Percentiles rank a stretch among this genome's conserved stretches.
These are phyloP conservation scores for Coelopa frigida DNA, from an alignment of 1,140 invertebrate species.

Conservation along the genomic window DNA sequence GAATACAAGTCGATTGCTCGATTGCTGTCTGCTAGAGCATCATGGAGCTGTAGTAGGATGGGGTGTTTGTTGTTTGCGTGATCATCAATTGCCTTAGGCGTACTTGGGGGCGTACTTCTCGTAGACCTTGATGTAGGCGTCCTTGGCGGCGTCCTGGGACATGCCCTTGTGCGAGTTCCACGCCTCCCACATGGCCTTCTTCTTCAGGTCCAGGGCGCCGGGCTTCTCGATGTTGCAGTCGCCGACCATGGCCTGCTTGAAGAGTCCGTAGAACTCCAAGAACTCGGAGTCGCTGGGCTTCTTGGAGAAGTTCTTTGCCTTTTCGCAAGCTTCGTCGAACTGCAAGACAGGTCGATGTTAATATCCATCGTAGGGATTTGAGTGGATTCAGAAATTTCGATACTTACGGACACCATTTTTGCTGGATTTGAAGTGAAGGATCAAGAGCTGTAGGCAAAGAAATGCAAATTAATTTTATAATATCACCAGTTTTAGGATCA, in stretches of 20 bases:
- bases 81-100: no score
- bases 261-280: slow-evolving; percentile 78
- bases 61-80: neutral
- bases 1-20: no score
- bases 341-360: slow-evolving; percentile 18
- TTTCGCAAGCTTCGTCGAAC: slow-evolving; percentile 73
- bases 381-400: neutral
- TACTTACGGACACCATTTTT: slow-evolving; percentile 17
- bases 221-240: slow-evolving; percentile 50
- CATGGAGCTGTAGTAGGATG: no score
- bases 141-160: slow-evolving; percentile 70
- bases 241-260: slow-evolving; percentile 80
- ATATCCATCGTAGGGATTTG: neutral
- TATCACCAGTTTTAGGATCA: no score
- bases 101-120: slow-evolving; percentile 52
- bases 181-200: slow-evolving; percentile 93
- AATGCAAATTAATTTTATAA: no score
- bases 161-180: slow-evolving; percentile 80
- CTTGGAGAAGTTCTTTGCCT: slow-evolving; percentile 69
- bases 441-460: no score
- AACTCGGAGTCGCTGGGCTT: slow-evolving; percentile 77
- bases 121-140: slow-evolving; percentile 73
- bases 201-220: slow-evolving; percentile 67
- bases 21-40: no score
- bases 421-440: no score